Conservation (phyloP, 2,797 vertebrate species). For the Rhabdophis nuchalis region DNA sequence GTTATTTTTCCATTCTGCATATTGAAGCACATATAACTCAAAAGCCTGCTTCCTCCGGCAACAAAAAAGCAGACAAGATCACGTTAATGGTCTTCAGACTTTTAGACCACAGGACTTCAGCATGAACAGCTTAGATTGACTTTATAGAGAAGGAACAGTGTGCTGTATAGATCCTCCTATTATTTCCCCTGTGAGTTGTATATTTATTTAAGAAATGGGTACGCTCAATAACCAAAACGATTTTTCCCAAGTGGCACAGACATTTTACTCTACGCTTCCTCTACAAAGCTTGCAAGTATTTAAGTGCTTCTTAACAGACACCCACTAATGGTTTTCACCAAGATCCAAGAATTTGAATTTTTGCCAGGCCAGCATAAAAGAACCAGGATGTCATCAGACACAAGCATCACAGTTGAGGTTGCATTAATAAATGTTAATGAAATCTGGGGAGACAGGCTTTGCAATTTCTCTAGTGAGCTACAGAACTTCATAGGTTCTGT, state of each 20-base stretch:
- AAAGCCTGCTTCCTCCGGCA: neutral
- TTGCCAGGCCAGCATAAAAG: neutral
- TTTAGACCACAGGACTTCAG: neutral
- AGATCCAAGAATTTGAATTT: neutral
- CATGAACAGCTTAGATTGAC: neutral
- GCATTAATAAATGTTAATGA: slow-evolving; percentile 16
- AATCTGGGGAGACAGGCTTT: neutral
- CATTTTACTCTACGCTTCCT: neutral
- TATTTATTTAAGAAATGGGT: neutral
- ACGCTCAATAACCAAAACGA: neutral
- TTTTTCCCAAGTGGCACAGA: neutral
- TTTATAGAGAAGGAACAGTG: neutral
- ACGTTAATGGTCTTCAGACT: neutral
- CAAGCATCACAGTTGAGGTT: neutral
- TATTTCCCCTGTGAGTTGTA: neutral
- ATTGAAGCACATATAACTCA: neutral
- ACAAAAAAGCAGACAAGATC: neutral
- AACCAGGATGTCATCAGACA: neutral
- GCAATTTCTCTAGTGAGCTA: neutral
- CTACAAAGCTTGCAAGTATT: neutral
- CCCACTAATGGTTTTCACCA: neutral
- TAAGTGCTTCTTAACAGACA: neutral
- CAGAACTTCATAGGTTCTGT: neutral
- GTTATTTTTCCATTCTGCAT: neutral
- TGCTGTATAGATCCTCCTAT: neutral